Evolutionary conservation across 2,888 invertebrate species (phyloP).

Genomic region (Cenopis cana): DNA sequence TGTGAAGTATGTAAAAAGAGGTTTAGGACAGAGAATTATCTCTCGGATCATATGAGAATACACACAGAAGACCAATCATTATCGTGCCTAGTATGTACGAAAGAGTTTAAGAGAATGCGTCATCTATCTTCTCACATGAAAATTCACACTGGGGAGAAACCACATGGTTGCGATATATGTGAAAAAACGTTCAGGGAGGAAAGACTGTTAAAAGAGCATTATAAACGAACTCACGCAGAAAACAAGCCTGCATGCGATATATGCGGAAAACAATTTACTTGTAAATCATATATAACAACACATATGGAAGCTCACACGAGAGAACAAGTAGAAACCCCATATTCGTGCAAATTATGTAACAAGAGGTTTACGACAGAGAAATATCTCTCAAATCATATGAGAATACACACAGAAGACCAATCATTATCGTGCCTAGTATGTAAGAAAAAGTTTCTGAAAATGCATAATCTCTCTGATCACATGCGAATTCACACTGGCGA

Average conservation of each 20-base stretch:
- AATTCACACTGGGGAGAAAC: no score
- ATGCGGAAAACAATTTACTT: not conserved
- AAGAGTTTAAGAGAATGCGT: not conserved
- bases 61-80: not conserved
- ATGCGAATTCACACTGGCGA: not conserved
- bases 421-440: not conserved
- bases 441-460: not conserved
- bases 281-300: not conserved
- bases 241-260: not conserved
- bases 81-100: not conserved
- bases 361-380: no score
- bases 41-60: not conserved
- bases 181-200: not conserved
- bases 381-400: no score
- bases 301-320: not conserved
- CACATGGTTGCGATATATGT: not conserved
- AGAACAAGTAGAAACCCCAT: not conserved
- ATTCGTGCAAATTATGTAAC: no score
- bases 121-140: no score
- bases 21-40: not conserved
- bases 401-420: no score
- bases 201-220: not conserved
- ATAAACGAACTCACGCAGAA: not conserved
- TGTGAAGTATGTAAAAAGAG: slow-evolving; percentile 7
- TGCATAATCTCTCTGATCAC: no score